Evolutionary conservation across 2,113 vertebrate genomes (phyloP).

Genomic region (Sus scrofa): DNA sequence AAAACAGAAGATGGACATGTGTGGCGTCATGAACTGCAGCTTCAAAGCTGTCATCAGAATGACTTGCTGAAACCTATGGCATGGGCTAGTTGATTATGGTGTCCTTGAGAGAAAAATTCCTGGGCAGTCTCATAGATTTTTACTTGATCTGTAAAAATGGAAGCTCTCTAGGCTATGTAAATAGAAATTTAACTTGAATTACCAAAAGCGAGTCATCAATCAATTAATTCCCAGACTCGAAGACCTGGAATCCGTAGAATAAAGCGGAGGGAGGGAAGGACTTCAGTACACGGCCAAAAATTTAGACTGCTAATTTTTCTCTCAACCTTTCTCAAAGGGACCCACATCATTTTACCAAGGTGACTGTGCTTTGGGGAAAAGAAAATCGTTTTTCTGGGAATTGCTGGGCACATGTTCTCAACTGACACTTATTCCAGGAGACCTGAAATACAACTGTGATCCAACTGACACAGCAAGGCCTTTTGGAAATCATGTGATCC

Average conservation of each 20-base stretch:
- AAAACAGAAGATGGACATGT: background rate
- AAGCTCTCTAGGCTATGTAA: background rate
- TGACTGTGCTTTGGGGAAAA: background rate
- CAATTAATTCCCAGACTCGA: background rate
- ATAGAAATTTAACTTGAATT: background rate
- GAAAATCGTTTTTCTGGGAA: background rate
- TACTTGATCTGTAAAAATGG: background rate
- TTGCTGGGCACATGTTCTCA: background rate
- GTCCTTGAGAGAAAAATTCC: background rate
- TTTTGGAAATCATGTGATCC: background rate
- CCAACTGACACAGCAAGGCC: background rate
- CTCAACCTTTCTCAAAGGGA: background rate
- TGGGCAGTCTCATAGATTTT: background rate
- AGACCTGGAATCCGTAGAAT: background rate
- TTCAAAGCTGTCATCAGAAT: background rate
- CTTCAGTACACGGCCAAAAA: background rate
- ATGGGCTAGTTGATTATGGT: background rate
- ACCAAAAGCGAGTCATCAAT: background rate
- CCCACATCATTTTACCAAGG: background rate
- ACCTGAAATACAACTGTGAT: background rate
- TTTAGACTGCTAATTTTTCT: background rate
- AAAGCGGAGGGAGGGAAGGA: background rate
- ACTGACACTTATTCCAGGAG: background rate
- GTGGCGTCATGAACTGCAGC: background rate
- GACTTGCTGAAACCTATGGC: background rate